Evolutionary conservation across 1,140 invertebrate genomes (phyloP), one percentile per base, ranked within the genome.

Genomic region (Lucilia cuprina): DNA sequence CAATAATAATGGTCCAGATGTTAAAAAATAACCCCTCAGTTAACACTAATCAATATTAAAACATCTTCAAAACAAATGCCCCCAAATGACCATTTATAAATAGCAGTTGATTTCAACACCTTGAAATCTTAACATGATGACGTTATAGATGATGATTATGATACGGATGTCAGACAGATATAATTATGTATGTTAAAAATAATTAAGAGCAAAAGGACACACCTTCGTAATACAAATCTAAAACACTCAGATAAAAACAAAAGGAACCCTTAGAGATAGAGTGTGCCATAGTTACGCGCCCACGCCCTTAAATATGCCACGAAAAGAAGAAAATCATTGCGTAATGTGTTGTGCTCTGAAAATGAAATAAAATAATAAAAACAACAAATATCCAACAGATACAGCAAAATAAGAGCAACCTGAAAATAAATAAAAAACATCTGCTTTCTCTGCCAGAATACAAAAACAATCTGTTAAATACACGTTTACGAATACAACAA

Each of bases 391-490:
- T 30, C n/a, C 14, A 60, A 60, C 14, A 17, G 55, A 60, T n/a
- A 60, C 55, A 60, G 14, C 55, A 60, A 60, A 17, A 60, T 60
- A 60, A 41, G 41, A 55, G 17, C 50, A 55, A 55, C 50, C 50
- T 17, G 17, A 55, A n/a, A n/a, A 55, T 12, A n/a, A 41, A 41
- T 41, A 55, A 9, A 70, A 70, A 70, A 70, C 65, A 70, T 70
- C 65, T 70, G 65, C 65, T 70, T 25, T 70, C n/a, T n/a, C n/a
- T 5, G 55, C 55, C 14, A 17, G 55, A 70, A 21, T 21, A 19
- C n/a, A 70, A 21, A 70, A 70, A 70, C 65, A 70, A 70, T 70
- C 65, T 70, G 65, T 70, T 70, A 70, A 70, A 19, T 70, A 70
- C 65, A 70, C 19, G n/a, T 21, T 19, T 55, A 49, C 25, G 55